phyloP scores from a whole-genome alignment of 2,888 invertebrate genomes.

The Spilarctia lutea region DNA sequence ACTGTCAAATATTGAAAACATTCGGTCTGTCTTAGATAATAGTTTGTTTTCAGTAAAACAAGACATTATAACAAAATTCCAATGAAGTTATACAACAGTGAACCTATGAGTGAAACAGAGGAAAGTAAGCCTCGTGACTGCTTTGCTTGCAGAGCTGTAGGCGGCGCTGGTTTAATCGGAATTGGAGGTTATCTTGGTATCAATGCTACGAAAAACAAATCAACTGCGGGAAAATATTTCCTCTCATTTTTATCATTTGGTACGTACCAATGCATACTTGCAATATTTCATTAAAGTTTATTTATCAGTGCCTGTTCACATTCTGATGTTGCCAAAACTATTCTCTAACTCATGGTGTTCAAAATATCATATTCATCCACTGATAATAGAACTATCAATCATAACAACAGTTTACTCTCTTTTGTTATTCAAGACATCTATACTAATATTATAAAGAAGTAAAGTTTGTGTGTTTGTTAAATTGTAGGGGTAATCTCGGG shows the following conservation, averaged over 20 bases:
- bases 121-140: constrained; percentile 81
- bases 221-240: constrained; percentile 74
- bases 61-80: neutral
- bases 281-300: no score
- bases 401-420: neutral
- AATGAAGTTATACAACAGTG: constrained; percentile 52
- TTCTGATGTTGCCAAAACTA: no score
- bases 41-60: neutral
- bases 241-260: constrained; percentile 81
- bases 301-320: no score
- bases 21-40: neutral
- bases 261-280: constrained; percentile 53
- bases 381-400: neutral
- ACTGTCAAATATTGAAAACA: neutral
- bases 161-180: constrained; percentile 87
- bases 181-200: constrained; percentile 88
- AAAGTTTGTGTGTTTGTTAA: no score
- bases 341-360: no score
- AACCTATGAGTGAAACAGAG: constrained; percentile 55
- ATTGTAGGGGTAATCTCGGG: no score
- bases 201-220: constrained; percentile 84
- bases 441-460: no score
- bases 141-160: constrained; percentile 85
- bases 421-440: neutral
- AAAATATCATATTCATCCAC: neutral